A percentile compares a stretch with the other conserved stretches of the same genome.
These are phyloP conservation scores for Phoebastria nigripes DNA, from an alignment of 2,797 vertebrate species.

Conservation along the genomic window DNA sequence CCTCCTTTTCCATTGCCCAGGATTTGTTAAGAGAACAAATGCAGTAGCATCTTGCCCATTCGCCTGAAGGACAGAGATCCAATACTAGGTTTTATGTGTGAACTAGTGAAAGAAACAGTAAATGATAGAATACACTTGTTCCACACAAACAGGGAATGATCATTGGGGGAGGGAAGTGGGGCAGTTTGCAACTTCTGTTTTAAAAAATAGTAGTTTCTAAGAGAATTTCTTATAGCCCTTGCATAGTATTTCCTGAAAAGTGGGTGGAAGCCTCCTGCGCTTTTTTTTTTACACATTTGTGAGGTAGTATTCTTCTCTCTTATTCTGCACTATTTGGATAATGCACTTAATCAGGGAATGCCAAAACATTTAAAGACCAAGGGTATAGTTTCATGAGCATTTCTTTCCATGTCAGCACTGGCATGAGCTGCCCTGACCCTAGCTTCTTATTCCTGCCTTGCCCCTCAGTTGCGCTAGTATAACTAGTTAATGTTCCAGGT, in stretches of 20 bases:
- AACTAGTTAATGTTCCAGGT: constrained; percentile 49
- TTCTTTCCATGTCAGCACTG: not conserved
- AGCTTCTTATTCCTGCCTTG: constrained; percentile 1
- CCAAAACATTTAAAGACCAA: not conserved
- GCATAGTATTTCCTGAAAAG: not conserved
- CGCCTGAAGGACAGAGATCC: not conserved
- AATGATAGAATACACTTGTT: not conserved
- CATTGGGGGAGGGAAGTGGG: too few relatives aligned
- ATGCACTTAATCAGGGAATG: not conserved
- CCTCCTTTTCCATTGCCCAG: not conserved
- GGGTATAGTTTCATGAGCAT: not conserved
- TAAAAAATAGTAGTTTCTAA: not conserved
- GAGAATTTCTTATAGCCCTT: not conserved
- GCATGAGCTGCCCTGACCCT: not conserved
- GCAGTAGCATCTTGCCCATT: not conserved
- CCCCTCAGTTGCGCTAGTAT: not conserved
- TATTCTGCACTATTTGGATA: not conserved
- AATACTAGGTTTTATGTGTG: not conserved
- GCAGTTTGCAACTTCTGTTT: not conserved
- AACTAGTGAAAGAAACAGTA: not conserved
- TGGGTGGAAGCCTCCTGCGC: not conserved
- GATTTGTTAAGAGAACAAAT: not conserved
- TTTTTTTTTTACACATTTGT: not conserved
- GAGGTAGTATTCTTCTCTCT: not conserved
- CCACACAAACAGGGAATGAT: not conserved